Conservation (phyloP, 2,797 vertebrate genomes). For the Parambassis ranga region DNA sequence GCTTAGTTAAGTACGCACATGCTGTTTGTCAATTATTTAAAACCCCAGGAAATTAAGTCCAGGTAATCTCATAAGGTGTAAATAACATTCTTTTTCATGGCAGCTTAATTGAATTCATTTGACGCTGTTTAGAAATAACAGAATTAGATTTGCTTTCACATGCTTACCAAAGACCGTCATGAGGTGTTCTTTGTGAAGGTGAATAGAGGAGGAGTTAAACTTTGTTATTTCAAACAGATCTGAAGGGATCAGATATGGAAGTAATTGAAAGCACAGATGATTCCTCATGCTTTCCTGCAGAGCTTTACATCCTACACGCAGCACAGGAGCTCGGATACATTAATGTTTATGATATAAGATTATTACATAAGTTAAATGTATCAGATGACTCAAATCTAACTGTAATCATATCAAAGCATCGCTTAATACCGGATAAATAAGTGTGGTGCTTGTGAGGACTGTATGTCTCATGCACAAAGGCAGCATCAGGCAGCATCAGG, state of each 20-base stretch:
- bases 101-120: constrained; percentile 73
- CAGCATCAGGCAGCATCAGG: constrained; percentile 68
- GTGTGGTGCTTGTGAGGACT: constrained; percentile 28
- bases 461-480: constrained; percentile 56
- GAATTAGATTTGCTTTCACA: constrained; percentile 54
- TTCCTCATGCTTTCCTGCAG: neutral
- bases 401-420: no score
- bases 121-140: constrained; percentile 64
- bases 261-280: constrained; percentile 5
- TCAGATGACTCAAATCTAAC: neutral
- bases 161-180: constrained; percentile 19
- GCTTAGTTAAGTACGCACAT: constrained; percentile 74
- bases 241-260: constrained; percentile 20
- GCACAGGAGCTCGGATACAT: neutral
- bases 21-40: constrained; percentile 80
- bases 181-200: constrained; percentile 29
- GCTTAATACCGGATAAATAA: constrained; percentile 10
- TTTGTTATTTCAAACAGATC: constrained; percentile 26
- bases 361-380: no score
- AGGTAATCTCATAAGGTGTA: constrained; percentile 77
- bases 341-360: neutral
- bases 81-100: constrained; percentile 73
- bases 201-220: constrained; percentile 34
- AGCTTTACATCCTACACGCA: neutral
- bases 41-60: constrained; percentile 76